Evolutionary conservation across 2,888 invertebrate genomes (phyloP), one percentile per base, ranked within the genome.

Genomic region (Xestobium rufovillosum): DNA sequence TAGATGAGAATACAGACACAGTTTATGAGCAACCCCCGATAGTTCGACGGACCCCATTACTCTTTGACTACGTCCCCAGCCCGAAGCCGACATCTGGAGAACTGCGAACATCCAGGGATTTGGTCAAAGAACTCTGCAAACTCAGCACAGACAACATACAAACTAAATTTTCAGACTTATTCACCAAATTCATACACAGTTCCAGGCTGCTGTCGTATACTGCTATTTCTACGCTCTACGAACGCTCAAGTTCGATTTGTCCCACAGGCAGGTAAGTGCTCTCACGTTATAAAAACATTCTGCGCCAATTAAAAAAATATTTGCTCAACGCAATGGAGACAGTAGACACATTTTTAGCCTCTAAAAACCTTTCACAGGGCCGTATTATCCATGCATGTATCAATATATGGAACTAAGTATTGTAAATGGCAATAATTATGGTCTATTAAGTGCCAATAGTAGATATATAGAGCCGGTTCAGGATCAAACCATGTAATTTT

Each of bases 31-130:
- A 68, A 28, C 67, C 67, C 67, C 61, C 61, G 17, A 70, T 79
- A 39, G 66, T 70, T 4, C 71, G 65, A 32, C 72, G 86, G 3
- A 74, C 76, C 1, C 70, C 73, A 26, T 65, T 90, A 3, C 62
- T 82, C 0, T 90, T 83, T 56, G 80, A 87, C 55, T 86, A 87
- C 53, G 67, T 73, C 2, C 73, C 76, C 4, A 71, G 78, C 2
- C 65, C 75, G 0, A 80, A 78, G 48, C 76, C 79, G 0, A 78
- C 78, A 3, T 75, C 78, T 19, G 80, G 79, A 0, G 83, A 87
- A 52, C 65, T 86, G 14, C 76, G 77, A 51, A 73, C 77, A 0
- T 77, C 85, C 0, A 71, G 82, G 42, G 79, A 82, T 50, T 71
- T 83, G 3, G 63, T 86, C 11, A 81, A 80, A 55, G 64, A 73